Percentiles rank a stretch among this genome's conserved stretches.
phyloP scores from a whole-genome alignment of 1,140 invertebrate species.

The Alviniconcha marisindica region DNA sequence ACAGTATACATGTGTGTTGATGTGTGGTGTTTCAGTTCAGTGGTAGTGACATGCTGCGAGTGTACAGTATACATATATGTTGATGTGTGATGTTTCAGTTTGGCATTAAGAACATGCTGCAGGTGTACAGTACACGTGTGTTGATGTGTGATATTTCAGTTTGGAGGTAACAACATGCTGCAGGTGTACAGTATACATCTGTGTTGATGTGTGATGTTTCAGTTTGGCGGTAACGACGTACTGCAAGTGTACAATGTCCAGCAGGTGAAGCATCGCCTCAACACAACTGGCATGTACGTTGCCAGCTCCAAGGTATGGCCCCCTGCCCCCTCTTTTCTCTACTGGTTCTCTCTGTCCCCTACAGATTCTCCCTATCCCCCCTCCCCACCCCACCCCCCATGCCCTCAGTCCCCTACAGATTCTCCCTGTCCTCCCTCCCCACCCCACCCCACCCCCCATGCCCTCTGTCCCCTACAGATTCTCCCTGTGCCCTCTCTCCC shows the following conservation, averaged over 20 bases:
- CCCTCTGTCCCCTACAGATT: too few species aligned
- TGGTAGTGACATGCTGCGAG: not conserved
- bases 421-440: too few species aligned
- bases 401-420: too few species aligned
- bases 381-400: too few species aligned
- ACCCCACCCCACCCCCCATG: too few species aligned
- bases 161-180: too few species aligned
- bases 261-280: conserved; percentile 95
- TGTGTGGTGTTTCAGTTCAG: conserved; percentile 1
- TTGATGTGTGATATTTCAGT: not conserved
- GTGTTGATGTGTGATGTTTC: conserved; percentile 41
- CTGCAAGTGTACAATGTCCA: conserved; percentile 95
- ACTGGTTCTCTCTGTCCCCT: too few species aligned
- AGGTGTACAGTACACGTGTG: too few species aligned
- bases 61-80: not conserved
- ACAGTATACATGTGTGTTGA: too few species aligned
- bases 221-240: conserved; percentile 95
- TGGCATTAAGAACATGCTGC: not conserved
- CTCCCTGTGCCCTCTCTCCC: too few species aligned
- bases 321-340: too few species aligned
- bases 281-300: conserved; percentile 82
- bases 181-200: not conserved
- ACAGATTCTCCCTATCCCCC: too few species aligned
- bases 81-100: conserved; percentile 53
- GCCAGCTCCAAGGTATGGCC: conserved; percentile 71